These are phyloP conservation scores for Turritopsis dohrnii DNA, from an alignment of 30 jellyfish, hydroid and myxozoan species.

Conservation along the genomic window DNA sequence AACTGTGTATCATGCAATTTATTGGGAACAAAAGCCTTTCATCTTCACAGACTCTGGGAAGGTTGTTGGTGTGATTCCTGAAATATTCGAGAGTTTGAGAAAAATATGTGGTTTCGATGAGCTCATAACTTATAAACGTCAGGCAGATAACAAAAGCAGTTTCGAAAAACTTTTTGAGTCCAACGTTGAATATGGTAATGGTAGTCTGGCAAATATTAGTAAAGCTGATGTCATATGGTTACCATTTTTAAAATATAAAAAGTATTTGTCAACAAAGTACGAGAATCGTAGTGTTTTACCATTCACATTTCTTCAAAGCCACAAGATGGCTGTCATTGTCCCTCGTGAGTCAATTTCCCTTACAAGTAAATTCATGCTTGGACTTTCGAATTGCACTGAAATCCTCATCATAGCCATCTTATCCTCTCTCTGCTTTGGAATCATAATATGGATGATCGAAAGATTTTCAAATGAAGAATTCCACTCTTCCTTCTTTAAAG, in stretches of 20 bases:
- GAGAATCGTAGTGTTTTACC: not conserved
- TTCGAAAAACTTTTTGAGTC: not conserved
- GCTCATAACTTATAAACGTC: not conserved
- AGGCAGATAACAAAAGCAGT: not conserved
- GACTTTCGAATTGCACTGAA: conserved; percentile 7
- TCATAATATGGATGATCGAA: conserved; percentile 16
- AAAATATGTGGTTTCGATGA: not conserved
- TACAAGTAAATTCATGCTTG: conserved; percentile 2
- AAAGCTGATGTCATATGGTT: not conserved
- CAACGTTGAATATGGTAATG: not conserved
- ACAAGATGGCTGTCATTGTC: conserved; percentile 19
- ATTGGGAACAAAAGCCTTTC: conserved; percentile 16
- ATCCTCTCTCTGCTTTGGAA: conserved; percentile 10
- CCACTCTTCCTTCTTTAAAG: not conserved
- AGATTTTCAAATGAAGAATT: conserved; percentile 6
- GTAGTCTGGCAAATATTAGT: not conserved
- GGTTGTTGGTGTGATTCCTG: not conserved
- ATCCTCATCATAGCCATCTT: not conserved
- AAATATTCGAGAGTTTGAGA: not conserved
- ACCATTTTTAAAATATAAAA: not conserved
- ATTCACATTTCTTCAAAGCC: not conserved
- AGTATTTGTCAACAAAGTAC: not conserved
- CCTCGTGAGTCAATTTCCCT: conserved; percentile 18
- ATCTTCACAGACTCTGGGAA: not conserved
- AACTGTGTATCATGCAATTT: not conserved